Evolutionary conservation across 2,113 vertebrate species (phyloP).

Genomic region (Aspiorhynchus laticeps): DNA sequence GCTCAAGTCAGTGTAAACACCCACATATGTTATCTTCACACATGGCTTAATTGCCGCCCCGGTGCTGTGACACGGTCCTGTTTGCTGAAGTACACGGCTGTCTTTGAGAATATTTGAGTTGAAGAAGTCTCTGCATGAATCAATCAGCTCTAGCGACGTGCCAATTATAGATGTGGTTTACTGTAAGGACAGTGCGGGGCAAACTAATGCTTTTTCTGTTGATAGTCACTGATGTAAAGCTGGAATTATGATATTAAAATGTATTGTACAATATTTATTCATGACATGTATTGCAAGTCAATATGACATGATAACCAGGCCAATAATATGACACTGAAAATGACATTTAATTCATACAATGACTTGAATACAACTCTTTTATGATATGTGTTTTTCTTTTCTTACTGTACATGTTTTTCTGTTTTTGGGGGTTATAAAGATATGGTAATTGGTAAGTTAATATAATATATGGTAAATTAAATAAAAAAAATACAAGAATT

Average conservation of each 20-base stretch:
- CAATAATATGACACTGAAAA: neutral
- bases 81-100: neutral
- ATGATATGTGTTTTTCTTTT: neutral
- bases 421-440: no score
- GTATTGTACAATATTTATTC: neutral
- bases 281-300: neutral
- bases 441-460: no score
- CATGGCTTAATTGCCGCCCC: slow-evolving; percentile 11
- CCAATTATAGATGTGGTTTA: neutral
- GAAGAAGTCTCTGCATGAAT: neutral
- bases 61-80: neutral
- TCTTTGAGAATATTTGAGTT: neutral
- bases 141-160: neutral
- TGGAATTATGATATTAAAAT: neutral
- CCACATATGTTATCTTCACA: slow-evolving; percentile 24
- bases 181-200: neutral
- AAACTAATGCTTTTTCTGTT: neutral
- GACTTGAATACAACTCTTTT: neutral
- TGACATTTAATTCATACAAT: neutral
- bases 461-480: no score
- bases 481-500: no score
- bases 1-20: slow-evolving; percentile 17
- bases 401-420: neutral
- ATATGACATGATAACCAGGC: neutral
- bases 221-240: neutral